Evolutionary conservation across 2,888 invertebrate genomes (phyloP).

Genomic region (Oxycera nigricornis): DNA sequence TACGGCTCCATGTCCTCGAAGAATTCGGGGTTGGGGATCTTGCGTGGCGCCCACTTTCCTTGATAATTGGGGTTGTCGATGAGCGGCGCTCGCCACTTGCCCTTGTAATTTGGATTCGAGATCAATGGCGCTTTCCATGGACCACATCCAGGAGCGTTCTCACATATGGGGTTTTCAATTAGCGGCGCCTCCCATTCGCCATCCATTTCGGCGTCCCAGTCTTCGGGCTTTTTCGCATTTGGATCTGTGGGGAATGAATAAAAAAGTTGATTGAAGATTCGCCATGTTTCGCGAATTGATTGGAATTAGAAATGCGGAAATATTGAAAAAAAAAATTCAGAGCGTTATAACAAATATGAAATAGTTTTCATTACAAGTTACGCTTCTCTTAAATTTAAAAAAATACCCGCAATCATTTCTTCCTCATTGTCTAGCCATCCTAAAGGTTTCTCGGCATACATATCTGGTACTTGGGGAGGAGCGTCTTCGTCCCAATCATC

Average conservation of each 20-base stretch:
- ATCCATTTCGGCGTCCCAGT: slow-evolving; percentile 99
- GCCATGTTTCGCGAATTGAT: not conserved
- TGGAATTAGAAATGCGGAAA: not conserved
- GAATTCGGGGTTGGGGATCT: slow-evolving; percentile 90
- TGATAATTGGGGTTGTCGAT: slow-evolving; percentile 93
- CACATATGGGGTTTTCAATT: slow-evolving; percentile 88
- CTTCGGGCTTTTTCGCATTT: slow-evolving; percentile 83
- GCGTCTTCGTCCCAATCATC: slow-evolving; percentile 97
- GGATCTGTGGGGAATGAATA: slow-evolving; percentile 68
- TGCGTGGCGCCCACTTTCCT: slow-evolving; percentile 92
- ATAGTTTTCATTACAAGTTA: not conserved
- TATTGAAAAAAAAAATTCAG: not conserved
- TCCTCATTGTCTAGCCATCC: slow-evolving; percentile 95
- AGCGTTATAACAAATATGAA: not conserved
- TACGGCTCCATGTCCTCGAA: slow-evolving; percentile 92
- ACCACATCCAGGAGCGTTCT: slow-evolving; percentile 86
- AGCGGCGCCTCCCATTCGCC: slow-evolving; percentile 98
- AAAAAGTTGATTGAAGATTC: not conserved
- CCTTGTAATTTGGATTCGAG: slow-evolving; percentile 90
- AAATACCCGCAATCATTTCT: slow-evolving; percentile 71
- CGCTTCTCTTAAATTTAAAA: not conserved
- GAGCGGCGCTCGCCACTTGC: slow-evolving; percentile 89
- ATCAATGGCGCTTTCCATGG: slow-evolving; percentile 84
- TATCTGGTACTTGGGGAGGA: slow-evolving; percentile 88
- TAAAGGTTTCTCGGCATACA: slow-evolving; percentile 81